Base-by-base conservation (phyloP, 2,797 vertebrate species). In the Ibycter americanus region DNA sequence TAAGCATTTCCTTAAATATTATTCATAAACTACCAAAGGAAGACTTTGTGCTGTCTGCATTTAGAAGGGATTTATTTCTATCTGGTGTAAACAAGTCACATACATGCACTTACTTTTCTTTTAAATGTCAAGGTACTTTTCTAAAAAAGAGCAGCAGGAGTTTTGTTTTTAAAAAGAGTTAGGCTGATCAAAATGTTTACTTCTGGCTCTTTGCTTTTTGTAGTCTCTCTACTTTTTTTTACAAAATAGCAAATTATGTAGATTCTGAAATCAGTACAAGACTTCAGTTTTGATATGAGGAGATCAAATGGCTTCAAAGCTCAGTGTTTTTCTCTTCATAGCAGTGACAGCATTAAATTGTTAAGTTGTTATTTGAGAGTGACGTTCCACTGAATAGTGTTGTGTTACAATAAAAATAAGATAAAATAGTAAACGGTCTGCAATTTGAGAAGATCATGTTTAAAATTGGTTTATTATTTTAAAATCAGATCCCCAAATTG, bases 111-210 rank as follows among this genome's bases (percentile, higher is more conserved):
- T 82, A 38, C 20, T 95, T 95, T 93, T 16, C 84, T 71, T 80
- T 90, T 40, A 84, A 92, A 74, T 56, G 32, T 80, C 29, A 85
- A 91, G 40, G 14, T 80, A 70, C 89, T 87, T 93, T 93, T 87
- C 52, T 83, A 23, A 91, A 78, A 85, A 80, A 34, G 65, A 86
- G 16, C 52, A 85, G 52, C 56, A 40, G 47, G 44, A 73, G 12
- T 74, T 91, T 59, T 79, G n/a, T 27, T 79, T 93, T 92, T 54
- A 72, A 11, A 18, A 91, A 74, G 40, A n/a, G 29, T 67, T 80
- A 86, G 22, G 6, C 71, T 83, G 74, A 92, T 96, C 52, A 93
- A 82, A 91, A 77, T 94, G 11, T 91, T 96, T 94, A 65, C 47
- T 90, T 95, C 32, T 76, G 70, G 2, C 23, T 80, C 31, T 81